These are phyloP conservation scores for Dryobota labecula DNA, from an alignment of 2,888 invertebrate species.

Conservation along the genomic window DNA sequence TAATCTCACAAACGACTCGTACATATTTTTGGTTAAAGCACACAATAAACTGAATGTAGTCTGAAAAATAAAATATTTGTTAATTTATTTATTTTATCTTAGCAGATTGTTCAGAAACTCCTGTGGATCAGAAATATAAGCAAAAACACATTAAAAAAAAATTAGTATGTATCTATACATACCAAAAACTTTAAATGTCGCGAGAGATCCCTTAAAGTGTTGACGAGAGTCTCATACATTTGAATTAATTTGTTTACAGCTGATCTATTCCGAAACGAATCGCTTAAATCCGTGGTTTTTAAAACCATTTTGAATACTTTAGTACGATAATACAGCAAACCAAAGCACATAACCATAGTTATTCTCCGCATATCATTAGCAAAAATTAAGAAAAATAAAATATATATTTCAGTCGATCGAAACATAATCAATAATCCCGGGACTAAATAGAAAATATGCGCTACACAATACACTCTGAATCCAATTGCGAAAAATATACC, in stretches of 20 bases:
- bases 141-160: no score
- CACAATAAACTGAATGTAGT: not conserved
- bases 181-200: not conserved
- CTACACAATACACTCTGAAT: no score
- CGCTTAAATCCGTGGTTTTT: not conserved
- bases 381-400: not conserved
- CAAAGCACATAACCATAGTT: slow-evolving; percentile 4
- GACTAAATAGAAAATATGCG: not conserved
- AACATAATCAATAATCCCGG: not conserved
- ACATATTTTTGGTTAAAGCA: not conserved
- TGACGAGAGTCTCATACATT: slow-evolving; percentile 8
- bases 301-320: not conserved
- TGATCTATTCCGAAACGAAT: not conserved
- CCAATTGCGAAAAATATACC: not conserved
- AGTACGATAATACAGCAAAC: slow-evolving; percentile 8
- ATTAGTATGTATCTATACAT: no score
- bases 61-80: slow-evolving; percentile 3
- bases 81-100: not conserved
- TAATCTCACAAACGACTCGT: not conserved
- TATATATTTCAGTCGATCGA: not conserved
- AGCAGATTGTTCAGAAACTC: not conserved
- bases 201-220: not conserved
- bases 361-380: not conserved
- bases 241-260: not conserved
- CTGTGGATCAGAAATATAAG: no score